Evolutionary conservation across 2,113 vertebrate genomes (phyloP).

Genomic region (Amblyornis subalaris): DNA sequence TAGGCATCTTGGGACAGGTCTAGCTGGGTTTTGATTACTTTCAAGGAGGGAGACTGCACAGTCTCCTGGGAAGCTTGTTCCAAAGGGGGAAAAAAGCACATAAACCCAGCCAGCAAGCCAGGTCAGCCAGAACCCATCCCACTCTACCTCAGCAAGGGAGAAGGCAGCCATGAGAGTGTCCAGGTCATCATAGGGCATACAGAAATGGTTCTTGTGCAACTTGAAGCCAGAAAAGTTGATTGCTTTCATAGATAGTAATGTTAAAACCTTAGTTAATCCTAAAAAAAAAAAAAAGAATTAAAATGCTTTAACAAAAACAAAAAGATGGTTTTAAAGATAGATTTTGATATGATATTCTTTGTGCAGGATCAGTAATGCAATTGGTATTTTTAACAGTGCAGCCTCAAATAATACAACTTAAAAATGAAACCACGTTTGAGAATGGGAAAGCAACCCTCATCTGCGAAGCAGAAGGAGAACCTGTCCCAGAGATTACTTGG

Average conservation of each 20-base stretch:
- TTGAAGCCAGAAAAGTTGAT: not conserved
- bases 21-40: not conserved
- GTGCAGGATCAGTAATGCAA: slow-evolving; percentile 55
- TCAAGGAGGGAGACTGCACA: not conserved
- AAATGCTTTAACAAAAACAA: not conserved
- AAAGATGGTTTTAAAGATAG: not conserved
- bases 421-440: slow-evolving; percentile 91
- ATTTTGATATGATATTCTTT: not conserved
- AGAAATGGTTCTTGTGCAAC: not conserved
- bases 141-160: accelerated
- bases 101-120: not conserved
- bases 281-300: not conserved
- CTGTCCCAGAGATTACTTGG: slow-evolving; percentile 93
- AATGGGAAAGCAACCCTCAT: slow-evolving; percentile 87
- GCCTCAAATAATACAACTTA: slow-evolving; percentile 94
- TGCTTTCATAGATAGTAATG: not conserved
- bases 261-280: not conserved
- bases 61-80: not conserved
- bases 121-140: not conserved
- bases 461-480: slow-evolving; percentile 95
- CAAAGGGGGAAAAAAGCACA: not conserved
- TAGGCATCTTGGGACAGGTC: not conserved
- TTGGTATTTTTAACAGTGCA: slow-evolving; percentile 86
- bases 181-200: not conserved
- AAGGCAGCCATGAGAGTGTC: not conserved